phyloP scores from a whole-genome alignment of 2,797 vertebrate genomes.

The Sebastes jordani region DNA sequence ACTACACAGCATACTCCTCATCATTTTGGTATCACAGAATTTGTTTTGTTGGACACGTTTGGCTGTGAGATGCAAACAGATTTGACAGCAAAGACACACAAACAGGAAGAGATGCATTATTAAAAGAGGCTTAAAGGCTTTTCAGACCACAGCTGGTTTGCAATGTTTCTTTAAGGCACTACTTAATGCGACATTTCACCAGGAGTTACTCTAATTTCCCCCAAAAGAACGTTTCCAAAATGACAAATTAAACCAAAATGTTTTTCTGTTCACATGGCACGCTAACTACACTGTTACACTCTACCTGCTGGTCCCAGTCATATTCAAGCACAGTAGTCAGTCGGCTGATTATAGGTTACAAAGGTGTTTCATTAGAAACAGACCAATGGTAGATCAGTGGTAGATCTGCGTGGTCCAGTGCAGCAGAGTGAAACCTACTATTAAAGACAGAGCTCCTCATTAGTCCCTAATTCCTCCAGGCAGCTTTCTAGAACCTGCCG shows the following conservation, averaged over 20 bases:
- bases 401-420: constrained; percentile 2
- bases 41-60: constrained; percentile 27
- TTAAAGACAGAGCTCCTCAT: constrained; percentile 50
- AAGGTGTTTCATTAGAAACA: constrained; percentile 58
- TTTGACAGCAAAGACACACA: constrained; percentile 48
- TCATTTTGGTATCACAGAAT: constrained; percentile 34
- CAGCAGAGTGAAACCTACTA: constrained; percentile 13
- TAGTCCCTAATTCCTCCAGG: constrained; percentile 39
- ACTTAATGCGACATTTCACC: constrained; percentile 6
- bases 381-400: constrained; percentile 12
- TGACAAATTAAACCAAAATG: constrained; percentile 3
- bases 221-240: not conserved
- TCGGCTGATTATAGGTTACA: constrained; percentile 31
- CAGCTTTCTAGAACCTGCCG: constrained; percentile 45
- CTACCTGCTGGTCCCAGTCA: constrained; percentile 12
- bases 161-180: constrained; percentile 7
- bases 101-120: constrained; percentile 60
- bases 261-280: constrained; percentile 7
- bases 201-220: not conserved
- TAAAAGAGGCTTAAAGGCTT: constrained; percentile 55
- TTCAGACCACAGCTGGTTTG: constrained; percentile 48
- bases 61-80: constrained; percentile 34
- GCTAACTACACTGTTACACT: not conserved
- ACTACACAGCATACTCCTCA: not conserved
- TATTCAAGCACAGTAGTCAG: constrained; percentile 21